Base-by-base conservation (phyloP, 2,888 invertebrate genomes). In the Nemapogon koenigi region DNA sequence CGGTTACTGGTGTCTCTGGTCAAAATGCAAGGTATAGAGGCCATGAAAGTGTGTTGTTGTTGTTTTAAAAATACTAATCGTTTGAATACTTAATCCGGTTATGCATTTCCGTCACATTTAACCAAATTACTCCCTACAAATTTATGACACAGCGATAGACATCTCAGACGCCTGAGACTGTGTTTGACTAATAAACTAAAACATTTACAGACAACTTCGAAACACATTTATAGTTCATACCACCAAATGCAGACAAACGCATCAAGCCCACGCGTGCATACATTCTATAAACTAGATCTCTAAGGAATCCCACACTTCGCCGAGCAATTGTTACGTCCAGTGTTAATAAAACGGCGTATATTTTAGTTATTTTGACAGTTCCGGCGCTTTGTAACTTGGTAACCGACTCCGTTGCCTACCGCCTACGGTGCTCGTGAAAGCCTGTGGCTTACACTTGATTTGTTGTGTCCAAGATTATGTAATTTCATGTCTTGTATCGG, bases 361-460 rank as follows among this genome's bases (percentile, higher is more conserved):
- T 72, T 71, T 75, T 68, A 76, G 61, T 65, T 69, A 75, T 75
- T 75, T 75, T 76, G 76, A 76, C 76, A 75, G 72, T 69, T 69
- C 57, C 49, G 58, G 67, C 69, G 66, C 66, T 72, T 70, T 52
- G 62, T 68, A 68, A 62, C 19, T 17, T 31, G 16, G 16, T 16
- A 31, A 31, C 16, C 16, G 28, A 28, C 4, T 6, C 6, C 6
- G 33, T 16, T 11, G 19, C 18, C 4, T 11, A 54, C 65, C 72
- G 69, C 76, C 76, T 71, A 75, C 75, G 57, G 55, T 54, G 54
- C 52, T 69, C 69, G 64, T 71, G 70, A 73, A 73, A 72, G 63
- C 64, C 56, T 62, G 62, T 61, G 56, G 61, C 67, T 68, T 63
- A 67, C 67, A 62, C 64, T 70, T 76, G 75, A 76, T 76, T 76